Evolutionary conservation across 2,797 vertebrate genomes (phyloP), one percentile per base, ranked within the genome.

Genomic region (Anisognathus igniventris): DNA sequence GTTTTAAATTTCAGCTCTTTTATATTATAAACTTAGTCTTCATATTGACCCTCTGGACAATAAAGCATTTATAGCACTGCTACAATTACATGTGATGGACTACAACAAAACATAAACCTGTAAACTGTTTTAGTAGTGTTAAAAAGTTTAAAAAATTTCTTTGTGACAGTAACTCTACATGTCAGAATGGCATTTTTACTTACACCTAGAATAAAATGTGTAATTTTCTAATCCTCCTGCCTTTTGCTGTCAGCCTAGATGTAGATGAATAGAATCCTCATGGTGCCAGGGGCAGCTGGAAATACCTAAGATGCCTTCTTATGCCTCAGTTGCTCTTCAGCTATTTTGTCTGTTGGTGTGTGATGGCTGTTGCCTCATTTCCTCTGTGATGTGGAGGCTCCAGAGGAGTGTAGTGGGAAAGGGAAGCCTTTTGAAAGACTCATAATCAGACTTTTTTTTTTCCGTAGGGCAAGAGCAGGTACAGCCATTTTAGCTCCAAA

Each of bases 31-130:
- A 68, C 22, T 58, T 48, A 44, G 4, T 66, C 4, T 92, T 73
- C 2, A 1, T 14, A 62, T 37, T 71, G 28, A 51, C 8, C 3
- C 2, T 14, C 2, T 68, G 48, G n/a, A 48, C 4, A 62, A 7
- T 10, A 30, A 40, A 57, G 64, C 11, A 5, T 50, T 61, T 61
- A 24, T 18, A 45, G 25, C 13, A 20, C 3, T 42, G n/a, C 23
- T 90, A 16, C 12, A 42, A 3, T 75, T 72, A 42, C 25, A 9
- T 1, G 0, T 47, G 24, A 10, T 56, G 24, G 9, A 33, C 54
- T 67, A 14, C 20, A 54, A 20, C 13, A 30, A 62, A 83, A 25
- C 18, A n/a, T 42, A 37, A 88, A 68, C 11, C 4, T 7, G 31
- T 66, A n/a, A 83, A 8, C 13, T 28, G 56, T 80, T 22, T 70